Base-by-base conservation (phyloP, 2,888 invertebrate species). In the Chalcosyrphus nemorum region DNA sequence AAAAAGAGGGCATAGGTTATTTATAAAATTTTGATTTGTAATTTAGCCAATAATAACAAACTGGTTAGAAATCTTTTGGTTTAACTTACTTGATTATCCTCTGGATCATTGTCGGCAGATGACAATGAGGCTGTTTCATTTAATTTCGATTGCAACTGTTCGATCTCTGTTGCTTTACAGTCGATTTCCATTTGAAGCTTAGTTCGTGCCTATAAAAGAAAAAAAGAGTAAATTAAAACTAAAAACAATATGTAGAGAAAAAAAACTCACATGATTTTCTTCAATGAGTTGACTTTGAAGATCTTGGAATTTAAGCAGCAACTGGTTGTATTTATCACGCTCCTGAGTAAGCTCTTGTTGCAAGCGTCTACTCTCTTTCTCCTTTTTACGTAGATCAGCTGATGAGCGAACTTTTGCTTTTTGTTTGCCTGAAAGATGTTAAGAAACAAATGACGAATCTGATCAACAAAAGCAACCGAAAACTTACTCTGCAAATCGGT, bases 121-220 rank as follows among this genome's bases (percentile, higher is more conserved):
- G 97, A 97, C 81, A 98, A 94, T 2, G 97, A 98, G 0, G 97
- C 97, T 0, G 97, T 97, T 92, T 98, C 98, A 4, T 95, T 95
- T 66, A 98, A 92, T 91, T 97, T 97, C 91, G 96, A 95, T 89
- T 96, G 96, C 47, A 98, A 92, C 90, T 97, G 96, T 92, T 99
- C 98, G 86, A 99, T 97, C 92, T 99, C 98, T 0, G 96, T 97
- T 90, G 99, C 98, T 92, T 98, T 99, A 89, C 97, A 97, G 92
- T 98, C 98, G 81, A 98, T 94, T 92, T 99, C 99, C 98, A 98
- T 98, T 91, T 97, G 96, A 78, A 98, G 93, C 84, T 96, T 94
- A 87, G 96, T 93, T 87, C 94, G 94, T 66, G 88, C 87, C 90
- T 92, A 85, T 15, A 57, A 63, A n/a, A 38, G 7, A 27, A 57